Conservation (phyloP, 2,113 vertebrate species). For the Cepphus grylle region DNA sequence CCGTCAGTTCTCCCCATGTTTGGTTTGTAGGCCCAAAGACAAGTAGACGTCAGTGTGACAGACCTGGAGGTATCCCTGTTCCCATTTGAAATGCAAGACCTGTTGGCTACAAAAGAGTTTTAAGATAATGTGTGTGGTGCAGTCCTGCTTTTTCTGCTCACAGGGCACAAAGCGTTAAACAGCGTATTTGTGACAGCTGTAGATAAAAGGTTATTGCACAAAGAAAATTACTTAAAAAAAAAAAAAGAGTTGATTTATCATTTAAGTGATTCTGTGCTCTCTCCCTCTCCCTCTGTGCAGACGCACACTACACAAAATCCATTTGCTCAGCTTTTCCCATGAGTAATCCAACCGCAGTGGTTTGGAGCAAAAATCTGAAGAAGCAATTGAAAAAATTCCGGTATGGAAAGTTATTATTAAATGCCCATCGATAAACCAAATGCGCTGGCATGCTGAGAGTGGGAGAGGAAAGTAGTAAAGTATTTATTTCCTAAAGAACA, state of each 20-base stretch:
- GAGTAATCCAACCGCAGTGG: constrained; percentile 64
- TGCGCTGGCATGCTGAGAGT: constrained; percentile 50
- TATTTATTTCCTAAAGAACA: constrained; percentile 73
- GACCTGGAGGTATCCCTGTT: background rate
- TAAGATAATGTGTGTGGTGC: background rate
- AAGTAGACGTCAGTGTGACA: background rate
- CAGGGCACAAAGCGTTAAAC: constrained; percentile 24
- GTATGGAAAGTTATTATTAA: constrained; percentile 76
- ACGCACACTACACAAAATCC: constrained; percentile 29
- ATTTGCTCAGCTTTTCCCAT: constrained; percentile 73
- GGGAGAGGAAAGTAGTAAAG: constrained; percentile 58
- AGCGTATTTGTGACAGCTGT: background rate
- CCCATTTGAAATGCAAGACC: constrained; percentile 46
- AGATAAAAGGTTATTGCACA: constrained; percentile 26
- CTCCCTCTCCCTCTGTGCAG: background rate
- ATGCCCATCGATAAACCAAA: constrained; percentile 68
- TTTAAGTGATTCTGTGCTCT: constrained; percentile 19
- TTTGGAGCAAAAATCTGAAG: constrained; percentile 70
- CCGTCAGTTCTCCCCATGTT: background rate
- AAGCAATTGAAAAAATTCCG: constrained; percentile 69
- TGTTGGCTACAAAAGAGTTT: constrained; percentile 16
- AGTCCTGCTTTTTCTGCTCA: background rate
- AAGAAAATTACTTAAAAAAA: background rate
- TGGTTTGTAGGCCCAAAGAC: background rate
- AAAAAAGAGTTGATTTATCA: constrained; percentile 15